These are phyloP conservation scores for Anticlea derivata DNA, from an alignment of 2,888 invertebrate species.

Conservation along the genomic window DNA sequence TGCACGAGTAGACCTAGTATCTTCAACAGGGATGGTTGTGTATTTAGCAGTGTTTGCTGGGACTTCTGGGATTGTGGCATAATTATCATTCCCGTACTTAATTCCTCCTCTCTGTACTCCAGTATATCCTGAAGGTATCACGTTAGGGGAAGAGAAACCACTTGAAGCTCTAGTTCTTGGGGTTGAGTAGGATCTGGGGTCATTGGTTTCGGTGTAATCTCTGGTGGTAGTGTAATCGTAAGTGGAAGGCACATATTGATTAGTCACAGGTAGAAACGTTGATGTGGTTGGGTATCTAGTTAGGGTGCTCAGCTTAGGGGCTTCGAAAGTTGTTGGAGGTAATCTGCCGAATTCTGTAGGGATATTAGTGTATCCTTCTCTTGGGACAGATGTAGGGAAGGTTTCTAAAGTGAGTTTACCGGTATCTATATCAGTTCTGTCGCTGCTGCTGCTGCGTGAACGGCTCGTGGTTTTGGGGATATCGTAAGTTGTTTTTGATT, in stretches of 20 bases:
- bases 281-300: constrained; percentile 34
- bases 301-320: constrained; percentile 28
- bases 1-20: constrained; percentile 41
- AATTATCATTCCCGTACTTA: constrained; percentile 28
- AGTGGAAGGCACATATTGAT: constrained; percentile 32
- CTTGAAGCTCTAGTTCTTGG: constrained; percentile 31
- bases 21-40: constrained; percentile 24
- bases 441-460: constrained; percentile 11
- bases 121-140: constrained; percentile 37
- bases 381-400: constrained; percentile 27
- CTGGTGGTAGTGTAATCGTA: constrained; percentile 24
- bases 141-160: constrained; percentile 35
- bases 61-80: constrained; percentile 18
- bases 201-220: constrained; percentile 29
- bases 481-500: constrained; percentile 30
- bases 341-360: constrained; percentile 27
- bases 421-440: constrained; percentile 27
- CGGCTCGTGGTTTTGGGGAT: constrained; percentile 22
- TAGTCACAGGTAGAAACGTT: constrained; percentile 31
- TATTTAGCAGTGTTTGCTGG: constrained; percentile 24
- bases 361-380: constrained; percentile 31
- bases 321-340: constrained; percentile 28
- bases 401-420: constrained; percentile 34
- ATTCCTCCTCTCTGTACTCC: constrained; percentile 38
- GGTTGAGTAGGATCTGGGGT: constrained; percentile 30